A percentile compares a stretch with the other conserved stretches of the same genome.
These are phyloP conservation scores for Petroica traversi DNA, from an alignment of 2,113 vertebrate species.

Conservation along the genomic window DNA sequence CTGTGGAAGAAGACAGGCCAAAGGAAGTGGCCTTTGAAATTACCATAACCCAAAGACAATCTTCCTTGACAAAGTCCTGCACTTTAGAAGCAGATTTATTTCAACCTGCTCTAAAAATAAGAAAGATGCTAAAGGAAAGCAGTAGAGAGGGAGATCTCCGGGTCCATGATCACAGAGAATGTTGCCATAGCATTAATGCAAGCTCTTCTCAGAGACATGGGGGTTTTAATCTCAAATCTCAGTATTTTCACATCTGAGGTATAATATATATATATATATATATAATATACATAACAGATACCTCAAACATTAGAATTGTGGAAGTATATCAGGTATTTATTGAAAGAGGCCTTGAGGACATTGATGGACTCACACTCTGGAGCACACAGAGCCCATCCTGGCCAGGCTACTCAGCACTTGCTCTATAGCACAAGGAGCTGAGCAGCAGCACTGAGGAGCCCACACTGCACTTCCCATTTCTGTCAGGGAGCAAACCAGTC, in stretches of 20 bases:
- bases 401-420: not conserved
- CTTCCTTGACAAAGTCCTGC: not conserved
- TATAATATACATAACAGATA: not conserved
- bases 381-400: not conserved
- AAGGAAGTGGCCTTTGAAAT: not conserved
- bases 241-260: not conserved
- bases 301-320: not conserved
- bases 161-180: not conserved
- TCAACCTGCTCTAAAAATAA: not conserved
- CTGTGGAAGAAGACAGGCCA: not conserved
- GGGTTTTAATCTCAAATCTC: not conserved
- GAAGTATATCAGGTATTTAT: not conserved
- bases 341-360: not conserved
- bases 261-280: not conserved
- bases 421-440: fast-evolving
- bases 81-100: not conserved
- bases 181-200: not conserved
- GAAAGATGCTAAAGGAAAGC: not conserved
- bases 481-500: not conserved
- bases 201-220: not conserved
- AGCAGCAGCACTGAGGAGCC: not conserved
- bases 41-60: not conserved
- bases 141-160: not conserved
- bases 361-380: not conserved
- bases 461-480: not conserved